Evolutionary conservation across 2,797 vertebrate genomes (phyloP).

Genomic region (Myoxocephalus aenaeus): DNA sequence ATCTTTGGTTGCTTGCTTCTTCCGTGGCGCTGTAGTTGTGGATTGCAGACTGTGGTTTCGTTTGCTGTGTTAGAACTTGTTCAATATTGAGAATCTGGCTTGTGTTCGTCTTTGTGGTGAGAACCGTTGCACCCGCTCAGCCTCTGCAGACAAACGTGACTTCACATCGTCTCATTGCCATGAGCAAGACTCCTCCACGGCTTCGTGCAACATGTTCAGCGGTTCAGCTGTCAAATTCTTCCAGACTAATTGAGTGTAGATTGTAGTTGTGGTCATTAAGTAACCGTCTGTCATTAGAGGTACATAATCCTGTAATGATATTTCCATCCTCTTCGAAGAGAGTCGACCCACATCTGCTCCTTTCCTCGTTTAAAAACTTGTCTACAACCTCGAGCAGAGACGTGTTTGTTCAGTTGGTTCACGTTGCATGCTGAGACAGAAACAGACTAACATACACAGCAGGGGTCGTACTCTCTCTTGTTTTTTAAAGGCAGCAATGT

Average conservation of each 20-base stretch:
- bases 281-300: not conserved
- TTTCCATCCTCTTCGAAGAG: not conserved
- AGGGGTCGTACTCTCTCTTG: not conserved
- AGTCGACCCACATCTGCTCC: conserved; percentile 9
- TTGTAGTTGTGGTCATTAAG: not conserved
- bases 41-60: too few species aligned
- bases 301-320: conserved; percentile 2
- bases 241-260: not conserved
- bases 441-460: not conserved
- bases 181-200: not conserved
- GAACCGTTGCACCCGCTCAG: too few species aligned
- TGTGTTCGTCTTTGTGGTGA: too few species aligned
- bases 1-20: too few species aligned
- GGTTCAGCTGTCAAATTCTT: conserved; percentile 1
- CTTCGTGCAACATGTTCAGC: not conserved
- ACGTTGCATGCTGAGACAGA: not conserved
- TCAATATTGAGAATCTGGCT: too few species aligned
- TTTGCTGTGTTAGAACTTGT: too few species aligned
- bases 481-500: not conserved
- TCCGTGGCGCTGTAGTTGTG: too few species aligned
- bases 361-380: not conserved
- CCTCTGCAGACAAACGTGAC: not conserved
- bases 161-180: not conserved
- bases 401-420: conserved; percentile 6
- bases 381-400: not conserved